phyloP scores from a whole-genome alignment of 1,140 invertebrate genomes.

The Drosophila nikananu region DNA sequence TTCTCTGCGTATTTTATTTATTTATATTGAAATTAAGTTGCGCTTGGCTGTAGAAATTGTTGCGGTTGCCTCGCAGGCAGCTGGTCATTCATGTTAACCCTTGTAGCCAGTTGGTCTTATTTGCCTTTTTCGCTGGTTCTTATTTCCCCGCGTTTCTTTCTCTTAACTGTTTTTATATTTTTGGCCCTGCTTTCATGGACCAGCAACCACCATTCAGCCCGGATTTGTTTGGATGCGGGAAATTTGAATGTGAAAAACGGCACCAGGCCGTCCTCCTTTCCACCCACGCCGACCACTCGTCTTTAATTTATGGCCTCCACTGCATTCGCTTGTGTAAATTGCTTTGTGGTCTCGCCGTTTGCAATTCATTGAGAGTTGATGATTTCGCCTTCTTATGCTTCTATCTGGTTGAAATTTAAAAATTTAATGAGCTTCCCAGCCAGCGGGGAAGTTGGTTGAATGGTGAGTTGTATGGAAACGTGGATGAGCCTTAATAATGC shows the following conservation, averaged over 20 bases:
- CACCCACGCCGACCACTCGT: conserved; percentile 17
- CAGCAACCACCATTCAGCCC: conserved; percentile 43
- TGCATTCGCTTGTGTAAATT: conserved; percentile 72
- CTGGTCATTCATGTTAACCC: conserved; percentile 68
- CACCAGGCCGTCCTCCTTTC: not conserved
- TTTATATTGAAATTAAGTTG: conserved; percentile 83
- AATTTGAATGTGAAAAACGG: conserved; percentile 58
- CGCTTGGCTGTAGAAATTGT: conserved; percentile 76
- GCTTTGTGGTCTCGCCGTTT: conserved; percentile 60
- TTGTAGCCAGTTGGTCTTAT: conserved; percentile 53
- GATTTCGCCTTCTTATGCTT: conserved; percentile 51
- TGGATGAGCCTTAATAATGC: not conserved
- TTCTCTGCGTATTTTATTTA: conserved; percentile 67
- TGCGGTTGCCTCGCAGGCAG: conserved; percentile 57
- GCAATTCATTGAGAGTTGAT: conserved; percentile 58
- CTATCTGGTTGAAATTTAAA: conserved; percentile 41
- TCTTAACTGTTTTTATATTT: conserved; percentile 49
- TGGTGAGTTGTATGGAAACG: not conserved
- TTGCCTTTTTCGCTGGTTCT: conserved; percentile 11
- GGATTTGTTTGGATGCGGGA: conserved; percentile 54
- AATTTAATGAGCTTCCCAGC: conserved; percentile 54
- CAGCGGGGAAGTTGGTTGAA: not conserved
- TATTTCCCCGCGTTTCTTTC: conserved; percentile 22
- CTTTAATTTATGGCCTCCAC: conserved; percentile 73
- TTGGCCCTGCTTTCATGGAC: conserved; percentile 49